A percentile compares a stretch with the other conserved stretches of the same genome.
Conservation (phyloP, 2,797 vertebrate species). For the Ctenopoma kingsleyae region DNA sequence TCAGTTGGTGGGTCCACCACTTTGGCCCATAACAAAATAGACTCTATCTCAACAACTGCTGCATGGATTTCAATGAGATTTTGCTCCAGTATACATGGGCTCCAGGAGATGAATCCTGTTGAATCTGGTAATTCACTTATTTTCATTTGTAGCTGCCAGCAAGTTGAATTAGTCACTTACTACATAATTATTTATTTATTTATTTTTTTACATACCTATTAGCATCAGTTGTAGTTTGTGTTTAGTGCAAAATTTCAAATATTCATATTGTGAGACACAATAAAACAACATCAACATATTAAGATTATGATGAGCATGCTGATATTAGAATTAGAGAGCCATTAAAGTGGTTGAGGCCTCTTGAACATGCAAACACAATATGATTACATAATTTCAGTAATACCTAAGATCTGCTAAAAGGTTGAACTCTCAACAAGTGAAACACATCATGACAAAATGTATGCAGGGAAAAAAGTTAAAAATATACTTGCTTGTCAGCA, state of each 20-base stretch:
- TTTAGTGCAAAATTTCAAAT: too few relatives aligned
- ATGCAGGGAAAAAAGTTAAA: not conserved
- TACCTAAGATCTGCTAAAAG: conserved; percentile 3
- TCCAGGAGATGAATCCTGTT: not conserved
- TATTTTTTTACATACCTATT: too few relatives aligned
- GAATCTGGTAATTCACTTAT: not conserved
- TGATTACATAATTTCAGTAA: conserved; percentile 22
- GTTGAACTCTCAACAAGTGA: conserved; percentile 11
- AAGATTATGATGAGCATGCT: too few relatives aligned
- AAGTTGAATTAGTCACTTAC: too few relatives aligned
- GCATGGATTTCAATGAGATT: not conserved
- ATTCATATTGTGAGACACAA: too few relatives aligned
- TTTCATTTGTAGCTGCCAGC: too few relatives aligned
- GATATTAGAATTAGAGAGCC: not conserved
- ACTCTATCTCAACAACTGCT: not conserved
- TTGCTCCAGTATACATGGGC: too few relatives aligned
- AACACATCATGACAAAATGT: not conserved
- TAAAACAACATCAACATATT: too few relatives aligned
- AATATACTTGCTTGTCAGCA: not conserved
- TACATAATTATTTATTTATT: too few relatives aligned
- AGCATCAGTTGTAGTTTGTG: too few relatives aligned
- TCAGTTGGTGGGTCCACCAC: not conserved
- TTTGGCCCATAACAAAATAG: not conserved
- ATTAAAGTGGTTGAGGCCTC: not conserved
- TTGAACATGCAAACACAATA: not conserved